Evolutionary conservation across 2,113 vertebrate genomes (phyloP), one percentile per base, ranked within the genome.

Genomic region (Syngnathus scovelli): DNA sequence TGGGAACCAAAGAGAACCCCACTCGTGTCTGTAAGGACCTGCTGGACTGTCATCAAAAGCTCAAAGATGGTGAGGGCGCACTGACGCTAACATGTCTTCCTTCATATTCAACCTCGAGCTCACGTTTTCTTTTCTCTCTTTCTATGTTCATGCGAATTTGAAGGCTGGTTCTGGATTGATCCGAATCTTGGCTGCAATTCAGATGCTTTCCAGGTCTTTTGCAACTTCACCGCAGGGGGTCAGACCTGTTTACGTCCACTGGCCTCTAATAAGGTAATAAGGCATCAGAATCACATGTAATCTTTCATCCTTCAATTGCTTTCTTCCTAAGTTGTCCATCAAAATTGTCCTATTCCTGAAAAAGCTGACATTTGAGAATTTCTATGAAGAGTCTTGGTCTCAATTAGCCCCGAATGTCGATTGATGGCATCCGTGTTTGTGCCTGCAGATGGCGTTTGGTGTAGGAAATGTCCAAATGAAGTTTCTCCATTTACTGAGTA

Each of bases 81-180:
- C 19, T n/a, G 6, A 4, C 4, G 1, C n/a, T 33, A 33, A 33
- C 27, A 33, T 13, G 15, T 23, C 6, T 18, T 43, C n/a, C 2
- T 43, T 7, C 16, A 0, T 21, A 13, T 44, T 62, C 10, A 23
- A 41, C 39, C n/a, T 19, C 8, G 41, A 23, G 5, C n/a, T 44
- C 6, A 62, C 56, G 2, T 39, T 33, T 52, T 19, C 56, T 1
- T 6, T 7, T 15, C 10, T 2, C n/a, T 18, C 18, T 7, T 27
- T 8, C 38, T 41, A 19, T 69, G 21, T 59, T n/a, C 70, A 39
- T 70, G 60, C 62, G n/a, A 8, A 12, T 58, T 68, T 70, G 77
- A 56, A 99, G 97, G 92, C 82, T 94, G 93, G 89, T 99, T 95
- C 88, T 99, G 97, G 97, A 92, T 98, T 75, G 97, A 99, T 86